Percentiles rank a stretch among this genome's conserved stretches.
These are phyloP conservation scores for Nebria salina DNA, from an alignment of 2,888 invertebrate species.

Conservation along the genomic window DNA sequence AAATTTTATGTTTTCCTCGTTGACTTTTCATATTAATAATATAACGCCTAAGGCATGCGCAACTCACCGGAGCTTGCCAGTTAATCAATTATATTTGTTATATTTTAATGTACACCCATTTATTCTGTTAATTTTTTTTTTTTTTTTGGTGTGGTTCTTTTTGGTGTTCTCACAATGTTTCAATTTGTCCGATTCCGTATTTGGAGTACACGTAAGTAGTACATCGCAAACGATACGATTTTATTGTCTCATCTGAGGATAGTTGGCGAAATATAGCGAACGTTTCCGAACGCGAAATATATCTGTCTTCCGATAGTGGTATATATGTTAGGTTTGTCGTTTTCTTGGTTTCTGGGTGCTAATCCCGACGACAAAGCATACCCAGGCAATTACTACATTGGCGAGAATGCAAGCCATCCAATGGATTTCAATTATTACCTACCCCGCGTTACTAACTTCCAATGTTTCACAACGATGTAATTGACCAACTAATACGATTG, in stretches of 20 bases:
- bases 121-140: too few species aligned
- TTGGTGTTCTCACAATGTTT: background rate
- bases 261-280: background rate
- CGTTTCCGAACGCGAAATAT: background rate
- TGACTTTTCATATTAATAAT: too few species aligned
- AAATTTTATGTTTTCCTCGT: too few species aligned
- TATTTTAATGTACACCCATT: too few species aligned
- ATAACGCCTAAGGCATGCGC: too few species aligned
- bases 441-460: conserved; percentile 59
- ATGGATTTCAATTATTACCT: conserved; percentile 63
- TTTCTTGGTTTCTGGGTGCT: conserved; percentile 12
- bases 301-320: background rate
- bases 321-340: background rate
- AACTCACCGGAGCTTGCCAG: too few species aligned
- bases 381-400: conserved; percentile 62
- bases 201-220: background rate
- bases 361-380: conserved; percentile 51
- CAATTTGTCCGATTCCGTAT: background rate
- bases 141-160: too few species aligned
- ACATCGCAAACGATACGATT: background rate
- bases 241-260: background rate
- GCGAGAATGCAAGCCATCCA: conserved; percentile 62
- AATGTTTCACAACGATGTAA: conserved; percentile 61
- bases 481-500: conserved; percentile 63
- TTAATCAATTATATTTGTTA: too few species aligned